phyloP scores from a whole-genome alignment of 2,797 vertebrate genomes.

The Sebastes goodei region DNA sequence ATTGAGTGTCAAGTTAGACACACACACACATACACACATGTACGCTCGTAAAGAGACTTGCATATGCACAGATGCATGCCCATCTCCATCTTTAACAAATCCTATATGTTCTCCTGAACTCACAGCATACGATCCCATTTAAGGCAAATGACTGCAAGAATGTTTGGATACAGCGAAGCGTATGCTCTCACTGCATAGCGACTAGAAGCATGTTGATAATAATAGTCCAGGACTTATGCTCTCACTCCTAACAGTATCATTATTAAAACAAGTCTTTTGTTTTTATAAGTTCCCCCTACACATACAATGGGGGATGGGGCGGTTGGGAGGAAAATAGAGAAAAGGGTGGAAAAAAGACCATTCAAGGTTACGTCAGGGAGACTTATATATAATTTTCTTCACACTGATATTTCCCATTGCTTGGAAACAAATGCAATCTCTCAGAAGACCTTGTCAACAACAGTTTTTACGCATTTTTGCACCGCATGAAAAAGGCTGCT shows the following conservation, averaged over 20 bases:
- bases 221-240: slow-evolving; percentile 47
- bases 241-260: slow-evolving; percentile 62
- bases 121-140: slow-evolving; percentile 58
- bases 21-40: not conserved
- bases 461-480: slow-evolving; percentile 59
- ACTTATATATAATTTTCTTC: slow-evolving; percentile 47
- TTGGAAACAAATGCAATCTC: slow-evolving; percentile 50
- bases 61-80: slow-evolving; percentile 29
- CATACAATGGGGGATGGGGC: not conserved
- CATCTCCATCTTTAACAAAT: slow-evolving; percentile 28
- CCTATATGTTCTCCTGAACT: slow-evolving; percentile 26
- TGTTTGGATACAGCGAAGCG: slow-evolving; percentile 46
- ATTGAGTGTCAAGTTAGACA: slow-evolving; percentile 59
- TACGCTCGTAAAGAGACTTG: not conserved
- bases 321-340: slow-evolving; percentile 9
- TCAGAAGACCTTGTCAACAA: slow-evolving; percentile 50
- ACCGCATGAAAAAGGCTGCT: slow-evolving; percentile 59
- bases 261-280: slow-evolving; percentile 73
- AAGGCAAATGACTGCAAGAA: slow-evolving; percentile 59
- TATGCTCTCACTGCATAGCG: slow-evolving; percentile 53
- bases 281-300: slow-evolving; percentile 56
- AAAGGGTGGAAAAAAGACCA: not conserved
- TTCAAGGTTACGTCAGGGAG: slow-evolving; percentile 42
- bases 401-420: slow-evolving; percentile 50
- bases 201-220: slow-evolving; percentile 63